These are phyloP conservation scores for Agonopterix arenella DNA, from an alignment of 2,888 invertebrate genomes.

Conservation along the genomic window DNA sequence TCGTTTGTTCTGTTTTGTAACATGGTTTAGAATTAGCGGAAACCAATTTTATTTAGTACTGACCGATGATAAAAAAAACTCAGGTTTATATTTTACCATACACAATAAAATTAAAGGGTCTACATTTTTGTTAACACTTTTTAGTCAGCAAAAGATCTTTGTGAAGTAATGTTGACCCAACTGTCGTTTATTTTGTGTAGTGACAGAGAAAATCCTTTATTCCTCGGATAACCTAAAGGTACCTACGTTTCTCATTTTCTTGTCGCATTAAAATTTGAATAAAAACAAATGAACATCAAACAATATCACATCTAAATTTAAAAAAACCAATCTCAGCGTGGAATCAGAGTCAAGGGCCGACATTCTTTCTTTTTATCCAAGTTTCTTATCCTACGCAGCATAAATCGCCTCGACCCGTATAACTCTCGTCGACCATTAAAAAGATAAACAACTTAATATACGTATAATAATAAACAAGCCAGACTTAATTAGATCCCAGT, in stretches of 20 bases:
- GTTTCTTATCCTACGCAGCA: conserved; percentile 60
- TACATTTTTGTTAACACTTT: neutral
- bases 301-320: conserved; percentile 70
- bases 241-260: neutral
- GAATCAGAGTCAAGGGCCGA: conserved; percentile 51
- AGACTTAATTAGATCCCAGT: conserved; percentile 61
- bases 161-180: too few relatives aligned
- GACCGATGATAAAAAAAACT: conserved; percentile 3
- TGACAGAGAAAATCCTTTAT: too few relatives aligned
- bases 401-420: conserved; percentile 70
- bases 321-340: conserved; percentile 66
- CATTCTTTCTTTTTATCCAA: conserved; percentile 60
- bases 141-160: too few relatives aligned
- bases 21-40: conserved; percentile 30
- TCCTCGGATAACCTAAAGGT: too few relatives aligned
- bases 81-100: neutral
- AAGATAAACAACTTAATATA: conserved; percentile 77
- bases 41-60: conserved; percentile 14
- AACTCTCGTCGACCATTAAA: conserved; percentile 70
- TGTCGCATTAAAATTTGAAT: conserved; percentile 4
- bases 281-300: conserved; percentile 39
- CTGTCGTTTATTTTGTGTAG: too few relatives aligned
- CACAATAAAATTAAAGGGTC: neutral
- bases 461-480: conserved; percentile 73
- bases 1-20: conserved; percentile 34